Percentiles rank a stretch among this genome's conserved stretches.
Evolutionary conservation across 2,797 vertebrate genomes (phyloP).

Genomic region (Acanthornis magna): DNA sequence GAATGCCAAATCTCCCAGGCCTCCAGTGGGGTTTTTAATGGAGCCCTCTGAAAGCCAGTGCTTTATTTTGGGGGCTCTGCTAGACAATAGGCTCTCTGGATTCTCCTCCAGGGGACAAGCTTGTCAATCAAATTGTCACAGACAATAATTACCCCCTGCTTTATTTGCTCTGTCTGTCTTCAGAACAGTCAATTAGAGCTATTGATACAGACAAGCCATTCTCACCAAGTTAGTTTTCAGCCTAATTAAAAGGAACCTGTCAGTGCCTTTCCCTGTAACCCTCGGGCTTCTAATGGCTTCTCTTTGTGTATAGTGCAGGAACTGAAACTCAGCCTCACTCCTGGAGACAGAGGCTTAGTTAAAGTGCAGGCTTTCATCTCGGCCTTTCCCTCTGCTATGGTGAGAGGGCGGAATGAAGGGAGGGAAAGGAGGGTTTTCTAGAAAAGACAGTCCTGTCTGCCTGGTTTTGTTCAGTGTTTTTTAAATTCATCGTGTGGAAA

Average conservation of each 20-base stretch:
- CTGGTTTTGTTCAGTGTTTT: background rate
- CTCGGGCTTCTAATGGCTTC: constrained; percentile 43
- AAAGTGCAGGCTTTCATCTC: constrained; percentile 28
- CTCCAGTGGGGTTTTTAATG: constrained; percentile 32
- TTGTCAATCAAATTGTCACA: constrained; percentile 70
- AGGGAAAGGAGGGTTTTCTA: background rate
- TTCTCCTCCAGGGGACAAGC: constrained; percentile 65
- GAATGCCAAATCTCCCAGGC: background rate
- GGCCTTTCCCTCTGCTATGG: background rate
- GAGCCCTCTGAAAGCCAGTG: constrained; percentile 42
- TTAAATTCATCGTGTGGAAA: background rate
- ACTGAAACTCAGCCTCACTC: background rate
- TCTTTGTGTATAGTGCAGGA: constrained; percentile 44
- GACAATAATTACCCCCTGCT: constrained; percentile 65
- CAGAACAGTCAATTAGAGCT: constrained; percentile 68
- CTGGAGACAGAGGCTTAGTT: background rate
- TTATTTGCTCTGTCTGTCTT: constrained; percentile 62
- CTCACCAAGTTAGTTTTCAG: constrained; percentile 63
- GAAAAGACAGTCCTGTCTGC: background rate
- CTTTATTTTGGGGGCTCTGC: constrained; percentile 45
- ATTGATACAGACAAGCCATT: constrained; percentile 69
- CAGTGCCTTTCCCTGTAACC: constrained; percentile 53
- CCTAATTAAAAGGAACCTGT: constrained; percentile 73
- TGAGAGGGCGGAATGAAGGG: background rate
- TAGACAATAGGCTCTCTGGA: constrained; percentile 52